Base-by-base conservation (phyloP, 2,888 invertebrate genomes). In the Chymomyza procnemis region DNA sequence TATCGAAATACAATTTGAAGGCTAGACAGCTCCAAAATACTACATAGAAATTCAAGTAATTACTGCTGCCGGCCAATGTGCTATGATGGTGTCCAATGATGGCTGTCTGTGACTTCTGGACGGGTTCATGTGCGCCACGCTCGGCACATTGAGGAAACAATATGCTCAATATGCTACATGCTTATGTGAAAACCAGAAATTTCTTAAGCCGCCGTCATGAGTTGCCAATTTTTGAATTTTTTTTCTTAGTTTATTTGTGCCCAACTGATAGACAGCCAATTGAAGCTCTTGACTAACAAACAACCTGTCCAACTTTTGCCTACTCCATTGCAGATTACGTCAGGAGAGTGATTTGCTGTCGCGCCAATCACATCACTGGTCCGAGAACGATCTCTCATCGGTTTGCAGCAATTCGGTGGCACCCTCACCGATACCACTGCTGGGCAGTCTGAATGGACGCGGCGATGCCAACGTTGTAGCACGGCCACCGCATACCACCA, bases 291-390 rank as follows among this genome's bases (percentile, higher is more conserved):
- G 18, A 18, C 52, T 8, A 60, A 48, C 54, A 16, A 71, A 69
- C 58, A 50, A 50, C 8, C 19, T 50, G 47, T 26, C 34, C 18
- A 18, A 19, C 9, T 14, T 30, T 8, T 54, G 30, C 48, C 22
- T 57, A 18, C 46, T 18, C 18, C 58, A 21, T 66, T 69, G 47
- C 67, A 91, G 91, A 86, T 88, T 91, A 81, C 91, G 91, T 76
- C 91, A 91, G 84, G 91, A 91, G 79, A 91, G 91, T 76, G 91
- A 91, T 71, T 77, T 91, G 75, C 69, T 91, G 75, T 91, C 90
- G 69, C 88, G 91, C 56, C 91, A 91, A 74, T 90, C 91, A 61
- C 90, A 90, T 84, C 90, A 90, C 78, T 91, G 91, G 90, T 91
- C 91, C 66, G 90, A 91, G 81, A 91, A 90, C 78, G 91, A 90